Conservation (phyloP, 1,140 invertebrate genomes). For the Drosophila ambigua region DNA sequence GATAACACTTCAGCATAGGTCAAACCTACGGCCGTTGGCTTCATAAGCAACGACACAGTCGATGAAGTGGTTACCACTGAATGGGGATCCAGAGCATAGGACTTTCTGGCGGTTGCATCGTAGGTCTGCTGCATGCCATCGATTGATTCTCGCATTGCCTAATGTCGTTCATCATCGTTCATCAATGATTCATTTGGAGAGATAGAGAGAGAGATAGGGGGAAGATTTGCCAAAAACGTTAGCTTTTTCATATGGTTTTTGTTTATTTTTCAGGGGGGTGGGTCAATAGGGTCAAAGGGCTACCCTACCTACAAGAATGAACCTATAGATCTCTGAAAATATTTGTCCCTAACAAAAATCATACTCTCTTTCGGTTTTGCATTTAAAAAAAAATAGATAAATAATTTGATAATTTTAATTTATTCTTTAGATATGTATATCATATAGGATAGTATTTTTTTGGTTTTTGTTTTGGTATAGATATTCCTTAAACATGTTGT, state of each 20-base stretch:
- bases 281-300: conserved; percentile 36
- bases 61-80: conserved; percentile 85
- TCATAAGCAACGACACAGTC: conserved; percentile 80
- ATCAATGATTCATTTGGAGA: conserved; percentile 43
- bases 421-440: conserved; percentile 47
- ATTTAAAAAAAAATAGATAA: conserved; percentile 57
- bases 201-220: conserved; percentile 66
- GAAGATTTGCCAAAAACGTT: conserved; percentile 83
- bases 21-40: conserved; percentile 83
- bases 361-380: conserved; percentile 35
- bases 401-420: conserved; percentile 69
- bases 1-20: conserved; percentile 85
- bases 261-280: conserved; percentile 56
- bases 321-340: conserved; percentile 1
- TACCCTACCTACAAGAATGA: conserved; percentile 31
- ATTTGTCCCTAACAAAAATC: conserved; percentile 23
- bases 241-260: conserved; percentile 70
- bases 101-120: conserved; percentile 88
- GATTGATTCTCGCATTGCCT: conserved; percentile 88
- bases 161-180: conserved; percentile 84
- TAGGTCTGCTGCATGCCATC: conserved; percentile 88
- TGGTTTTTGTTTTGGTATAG: too few species aligned
- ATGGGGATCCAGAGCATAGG: conserved; percentile 90
- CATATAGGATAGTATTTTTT: conserved; percentile 35
- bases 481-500: conserved; percentile 44